Base-by-base conservation (phyloP, 37 sponge, comb jelly and placozoan species). In the Amphimedon queenslandica region DNA sequence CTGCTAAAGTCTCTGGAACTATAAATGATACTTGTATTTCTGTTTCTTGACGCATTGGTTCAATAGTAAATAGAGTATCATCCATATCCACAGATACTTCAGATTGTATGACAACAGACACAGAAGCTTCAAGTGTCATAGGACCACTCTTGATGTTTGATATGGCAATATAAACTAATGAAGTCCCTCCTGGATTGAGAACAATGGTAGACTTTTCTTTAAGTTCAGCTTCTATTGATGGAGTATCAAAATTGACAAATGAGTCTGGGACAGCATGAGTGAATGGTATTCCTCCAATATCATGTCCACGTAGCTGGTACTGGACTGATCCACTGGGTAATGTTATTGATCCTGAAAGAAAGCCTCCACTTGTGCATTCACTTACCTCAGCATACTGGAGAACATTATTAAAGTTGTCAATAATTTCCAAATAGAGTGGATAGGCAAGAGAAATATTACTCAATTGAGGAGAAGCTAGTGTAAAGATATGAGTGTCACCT, bases 391-490 rank as follows among this genome's bases (percentile, higher is more conserved):
- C 21, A 60, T n/a, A 25, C 28, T 60, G 27, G 5, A 60, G 5
- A n/a, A 60, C 28, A 60, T 60, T 60, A 6, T n/a, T 60, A n/a
- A n/a, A 13, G 5, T 60, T n/a, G 21, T 60, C 61, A n/a, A 60
- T 25, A 11, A 60, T n/a, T 6, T 60, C 61, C 28, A 60, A 60
- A 25, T 60, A 60, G 5, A n/a, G 5, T 25, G 61, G 5, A 25
- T 60, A 5, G 61, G 8, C 21, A 25, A 60, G 61, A n/a, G 61
- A 60, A 25, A 60, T 60, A 6, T 25, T 13, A 25, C 24, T 6
- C 5, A 60, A 25, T 60, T 60, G 23, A 25, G 27, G 23, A n/a
- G 61, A n/a, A 25, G 24, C 21, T 6, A n/a, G 24, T 6, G 27
- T 25, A 60, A 60, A 25, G 5, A n/a, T 60, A 6, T 25, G 5